Base-by-base conservation (phyloP, 1,140 invertebrate genomes). In the Zophobas atratus region DNA sequence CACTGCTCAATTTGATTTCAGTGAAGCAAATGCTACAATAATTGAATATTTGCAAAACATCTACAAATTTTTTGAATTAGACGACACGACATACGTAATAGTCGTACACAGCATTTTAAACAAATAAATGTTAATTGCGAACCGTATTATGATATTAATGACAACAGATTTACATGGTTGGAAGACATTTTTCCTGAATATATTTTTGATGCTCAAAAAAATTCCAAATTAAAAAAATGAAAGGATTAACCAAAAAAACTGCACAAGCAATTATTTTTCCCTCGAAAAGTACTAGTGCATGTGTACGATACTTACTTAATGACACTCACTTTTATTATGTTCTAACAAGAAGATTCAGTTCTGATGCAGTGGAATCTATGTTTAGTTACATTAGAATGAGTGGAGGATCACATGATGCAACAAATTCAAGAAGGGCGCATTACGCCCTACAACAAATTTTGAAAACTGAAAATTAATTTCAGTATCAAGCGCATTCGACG, bases 301-400 rank as follows among this genome's bases (percentile, higher is more conserved):
- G 49, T 20, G 20, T 53, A 53, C 4, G 20, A 53, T 53, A 53
- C 20, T 20, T 53, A 8, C 20, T 53, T 6, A n/a, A 53, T 6
- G 6, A 53, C 4, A 53, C 49, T 8, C 4, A n/a, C 2, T 53
- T 53, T 6, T 53, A 8, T 20, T 53, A 53, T 53, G 49, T 53
- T 2, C 20, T 53, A 32, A 53, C 5, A 8, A 53, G 49, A 32
- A 32, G 4, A 8, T 53, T 53, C 20, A 53, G 49, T n/a, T 53
- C 49, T 8, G 49, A 53, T 53, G 49, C 49, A 6, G 20, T 53
- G 2, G 49, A 53, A 32, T 53, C 49, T 8, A 53, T 53, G 49
- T 53, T 53, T n/a, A 53, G 49, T 53, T 2, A 53, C 20, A 32
- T 53, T 6, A 4, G 49, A 6, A 2, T 32, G 20, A 20, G 20